phyloP scores from a whole-genome alignment of 1,140 invertebrate species.

The Drosophila tani region DNA sequence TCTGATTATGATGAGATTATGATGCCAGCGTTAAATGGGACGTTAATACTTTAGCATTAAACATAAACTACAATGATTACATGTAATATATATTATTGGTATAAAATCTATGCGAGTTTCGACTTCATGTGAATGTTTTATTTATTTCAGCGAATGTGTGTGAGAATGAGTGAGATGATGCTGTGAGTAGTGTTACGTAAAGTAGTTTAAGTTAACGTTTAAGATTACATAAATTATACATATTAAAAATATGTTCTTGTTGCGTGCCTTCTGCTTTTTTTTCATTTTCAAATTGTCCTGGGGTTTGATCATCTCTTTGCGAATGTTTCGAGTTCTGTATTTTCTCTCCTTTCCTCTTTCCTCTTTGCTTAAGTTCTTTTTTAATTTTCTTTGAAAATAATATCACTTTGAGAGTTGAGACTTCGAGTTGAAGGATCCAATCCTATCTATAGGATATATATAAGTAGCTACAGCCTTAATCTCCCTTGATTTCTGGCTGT shows the following conservation, averaged over 20 bases:
- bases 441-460: slow-evolving; percentile 22
- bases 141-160: slow-evolving; percentile 49
- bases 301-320: slow-evolving; percentile 33
- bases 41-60: slow-evolving; percentile 62
- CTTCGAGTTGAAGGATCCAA: slow-evolving; percentile 13
- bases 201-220: slow-evolving; percentile 50
- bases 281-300: slow-evolving; percentile 11
- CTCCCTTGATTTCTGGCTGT: slow-evolving; percentile 18
- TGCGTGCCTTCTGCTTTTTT: slow-evolving; percentile 12
- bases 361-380: slow-evolving; percentile 24
- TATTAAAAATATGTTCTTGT: slow-evolving; percentile 59
- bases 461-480: slow-evolving; percentile 19
- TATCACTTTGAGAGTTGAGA: slow-evolving; percentile 69
- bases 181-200: slow-evolving; percentile 42
- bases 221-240: slow-evolving; percentile 50
- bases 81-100: slow-evolving; percentile 38
- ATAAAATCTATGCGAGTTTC: slow-evolving; percentile 68
- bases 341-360: slow-evolving; percentile 13
- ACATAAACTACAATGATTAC: slow-evolving; percentile 38
- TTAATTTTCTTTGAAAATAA: slow-evolving; percentile 81
- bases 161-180: slow-evolving; percentile 32
- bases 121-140: slow-evolving; percentile 47
- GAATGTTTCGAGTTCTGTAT: slow-evolving; percentile 71
- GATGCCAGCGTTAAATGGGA: slow-evolving; percentile 19
- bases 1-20: slow-evolving; percentile 9